Base-by-base conservation (phyloP, 2,888 invertebrate species). In the Chloroclystis v-ata region DNA sequence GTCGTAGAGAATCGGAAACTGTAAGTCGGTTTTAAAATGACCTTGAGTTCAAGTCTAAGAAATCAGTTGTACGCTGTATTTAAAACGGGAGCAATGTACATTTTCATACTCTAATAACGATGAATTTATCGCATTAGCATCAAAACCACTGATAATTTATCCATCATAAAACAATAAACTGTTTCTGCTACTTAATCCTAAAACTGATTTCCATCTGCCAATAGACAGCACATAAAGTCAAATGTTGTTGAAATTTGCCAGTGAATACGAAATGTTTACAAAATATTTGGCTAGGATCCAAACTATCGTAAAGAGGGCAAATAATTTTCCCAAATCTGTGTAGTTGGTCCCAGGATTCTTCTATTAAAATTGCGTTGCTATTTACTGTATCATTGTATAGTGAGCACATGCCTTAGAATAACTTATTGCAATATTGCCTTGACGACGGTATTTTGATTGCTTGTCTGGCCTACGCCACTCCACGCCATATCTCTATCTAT, bases 391-490 rank as follows among this genome's bases (percentile, higher is more conserved):
- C 24, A 37, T 50, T 28, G 29, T 48, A 11, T 26, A 44, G 64
- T 63, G 61, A 62, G 65, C 64, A 61, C 67, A 69, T 63, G 69
- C 61, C 60, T 68, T 59, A 61, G 69, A 73, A 75, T 73, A 74
- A 72, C 67, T 77, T 75, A 72, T 61, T 67, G 70, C 70, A 74
- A 75, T 67, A 72, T 71, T 63, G 70, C 72, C 74, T 75, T 72
- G 73, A 65, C 67, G 66, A 66, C 52, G 62, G 56, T 60, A 62
- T 66, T 66, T 67, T 35, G 54, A 53, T 56, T 47, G 49, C 43
- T 11, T 49, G 48, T 28, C 29, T 43, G 43, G 32, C 43, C 40
- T 51, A 43, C 48, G 41, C 47, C 43, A 42, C 43, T 13, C 16
- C 32, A 33, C 53, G 48, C 32, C 38, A 30, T 54, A 45, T 46